Base-by-base conservation (phyloP, 2,888 invertebrate species). In the Stegana nigrithorax region DNA sequence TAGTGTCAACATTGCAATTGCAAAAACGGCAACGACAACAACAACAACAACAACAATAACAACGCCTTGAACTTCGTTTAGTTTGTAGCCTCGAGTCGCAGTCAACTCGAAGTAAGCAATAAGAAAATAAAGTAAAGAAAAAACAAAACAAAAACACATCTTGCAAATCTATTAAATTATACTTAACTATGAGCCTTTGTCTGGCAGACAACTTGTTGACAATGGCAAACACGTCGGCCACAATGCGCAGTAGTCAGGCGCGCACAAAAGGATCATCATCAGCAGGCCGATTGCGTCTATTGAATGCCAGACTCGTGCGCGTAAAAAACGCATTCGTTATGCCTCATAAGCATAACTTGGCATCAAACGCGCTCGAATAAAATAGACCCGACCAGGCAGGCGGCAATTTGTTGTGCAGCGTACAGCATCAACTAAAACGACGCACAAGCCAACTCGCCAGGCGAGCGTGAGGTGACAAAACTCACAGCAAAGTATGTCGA, bases 161-260 rank as follows among this genome's bases (percentile, higher is more conserved):
- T n/a, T n/a, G n/a, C n/a, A 55, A 36, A 32, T 55, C 53, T 55
- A 55, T 55, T 55, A 78, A 78, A 78, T 78, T 78, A 78, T 70
- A 71, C 78, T 77, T 77, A 78, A 77, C 78, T 73, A 77, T 78
- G 69, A 64, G 67, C 68, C 42, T 77, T 75, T 78, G 73, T 78
- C 14, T 36, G 25, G 19, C 17, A 14, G 56, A 29, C 62, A 59
- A 58, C 62, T 62, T 62, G 62, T 62, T 62, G 62, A 62, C 62
- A 62, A 62, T 62, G 36, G 62, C 62, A 53, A 26, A 60, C 59
- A 42, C 42, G 60, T 27, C 53, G 53, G 23, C 26, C 42, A 45
- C 59, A 47, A 26, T 27, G 42, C 39, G 53, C 53, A 53, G 53
- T 32, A 53, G 53, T 53, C 53, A 21, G 21, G 53, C 32, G 53